Conservation (phyloP, 1,140 invertebrate genomes). For the Ceratitis capitata region DNA sequence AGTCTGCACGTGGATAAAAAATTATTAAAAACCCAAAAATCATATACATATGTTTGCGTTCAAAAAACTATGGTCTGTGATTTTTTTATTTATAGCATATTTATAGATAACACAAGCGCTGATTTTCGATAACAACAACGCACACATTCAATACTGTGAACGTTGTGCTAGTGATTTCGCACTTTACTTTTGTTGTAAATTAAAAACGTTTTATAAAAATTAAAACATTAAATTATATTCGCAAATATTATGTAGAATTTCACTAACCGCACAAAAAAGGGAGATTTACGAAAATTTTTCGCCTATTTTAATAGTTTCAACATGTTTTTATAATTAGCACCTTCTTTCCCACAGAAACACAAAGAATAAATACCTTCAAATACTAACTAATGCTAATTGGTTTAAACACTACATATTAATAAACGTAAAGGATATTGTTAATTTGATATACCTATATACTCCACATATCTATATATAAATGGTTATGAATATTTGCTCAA, state of each 20-base stretch:
- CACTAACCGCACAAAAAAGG: neutral
- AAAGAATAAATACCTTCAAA: neutral
- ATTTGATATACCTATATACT: neutral
- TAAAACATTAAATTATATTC: neutral
- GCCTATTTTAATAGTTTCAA: neutral
- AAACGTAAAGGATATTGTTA: neutral
- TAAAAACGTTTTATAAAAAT: neutral
- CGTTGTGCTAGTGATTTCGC: too few species aligned
- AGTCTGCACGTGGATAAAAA: too few species aligned
- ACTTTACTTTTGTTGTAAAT: neutral
- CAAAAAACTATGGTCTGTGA: too few species aligned
- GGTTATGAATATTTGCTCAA: neutral
- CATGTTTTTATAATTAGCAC: neutral
- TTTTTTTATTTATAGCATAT: too few species aligned
- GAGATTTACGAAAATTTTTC: neutral
- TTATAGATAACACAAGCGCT: too few species aligned
- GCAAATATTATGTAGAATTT: slow-evolving; percentile 12
- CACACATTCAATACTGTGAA: too few species aligned
- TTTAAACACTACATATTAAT: too few species aligned
- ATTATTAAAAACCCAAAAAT: too few species aligned
- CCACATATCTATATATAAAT: neutral
- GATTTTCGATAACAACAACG: too few species aligned
- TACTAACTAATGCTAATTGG: neutral
- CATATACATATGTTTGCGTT: too few species aligned
- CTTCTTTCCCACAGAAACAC: neutral